phyloP scores from a whole-genome alignment of 2,888 invertebrate species.

The Aspidiotus destructor region DNA sequence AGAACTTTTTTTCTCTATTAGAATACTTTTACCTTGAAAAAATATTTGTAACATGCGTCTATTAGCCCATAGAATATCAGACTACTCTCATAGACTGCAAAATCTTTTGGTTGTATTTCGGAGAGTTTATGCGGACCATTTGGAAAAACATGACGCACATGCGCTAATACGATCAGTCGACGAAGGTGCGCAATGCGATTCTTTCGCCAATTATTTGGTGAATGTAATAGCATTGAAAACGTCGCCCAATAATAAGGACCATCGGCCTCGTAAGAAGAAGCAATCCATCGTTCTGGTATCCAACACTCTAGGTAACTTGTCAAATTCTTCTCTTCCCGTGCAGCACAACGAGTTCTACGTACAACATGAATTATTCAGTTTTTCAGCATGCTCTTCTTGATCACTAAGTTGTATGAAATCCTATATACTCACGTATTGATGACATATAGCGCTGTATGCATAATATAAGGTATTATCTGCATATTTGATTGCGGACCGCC shows the following conservation, averaged over 20 bases:
- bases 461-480: slow-evolving; percentile 88
- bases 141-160: slow-evolving; percentile 59
- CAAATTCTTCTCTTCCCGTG: slow-evolving; percentile 69
- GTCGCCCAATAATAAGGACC: slow-evolving; percentile 82
- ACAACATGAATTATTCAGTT: slow-evolving; percentile 10
- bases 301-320: slow-evolving; percentile 59
- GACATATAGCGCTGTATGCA: slow-evolving; percentile 89
- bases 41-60: slow-evolving; percentile 70
- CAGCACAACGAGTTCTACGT: slow-evolving; percentile 58
- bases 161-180: slow-evolving; percentile 65
- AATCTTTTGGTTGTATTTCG: slow-evolving; percentile 53
- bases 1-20: not conserved
- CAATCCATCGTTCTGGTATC: slow-evolving; percentile 57
- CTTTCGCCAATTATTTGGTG: slow-evolving; percentile 62
- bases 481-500: slow-evolving; percentile 95
- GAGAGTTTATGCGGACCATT: slow-evolving; percentile 35
- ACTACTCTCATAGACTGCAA: slow-evolving; percentile 67
- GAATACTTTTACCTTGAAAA: slow-evolving; percentile 64
- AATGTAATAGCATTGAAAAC: slow-evolving; percentile 67
- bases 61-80: slow-evolving; percentile 76
- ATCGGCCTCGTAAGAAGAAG: slow-evolving; percentile 80
- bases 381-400: no score
- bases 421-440: slow-evolving; percentile 63
- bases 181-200: slow-evolving; percentile 61
- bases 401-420: not conserved